phyloP scores from a whole-genome alignment of 2,113 vertebrate species.

The Dipodomys merriami region DNA sequence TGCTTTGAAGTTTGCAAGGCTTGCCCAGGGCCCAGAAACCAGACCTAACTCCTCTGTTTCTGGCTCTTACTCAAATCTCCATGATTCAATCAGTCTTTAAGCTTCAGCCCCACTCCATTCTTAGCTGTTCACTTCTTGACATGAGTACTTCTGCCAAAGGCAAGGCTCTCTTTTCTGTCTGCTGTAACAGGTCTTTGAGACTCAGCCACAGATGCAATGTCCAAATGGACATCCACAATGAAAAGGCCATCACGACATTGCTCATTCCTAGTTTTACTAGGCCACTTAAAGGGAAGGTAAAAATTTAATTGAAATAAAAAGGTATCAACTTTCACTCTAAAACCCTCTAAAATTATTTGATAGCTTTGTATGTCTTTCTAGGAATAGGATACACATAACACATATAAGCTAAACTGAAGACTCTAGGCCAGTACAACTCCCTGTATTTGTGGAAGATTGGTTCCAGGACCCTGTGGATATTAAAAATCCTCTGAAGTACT shows the following conservation, averaged over 20 bases:
- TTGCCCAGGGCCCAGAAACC: conserved; percentile 17
- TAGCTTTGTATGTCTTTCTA: conserved; percentile 12
- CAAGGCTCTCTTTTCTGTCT: background rate
- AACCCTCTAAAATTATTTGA: background rate
- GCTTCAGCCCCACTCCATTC: background rate
- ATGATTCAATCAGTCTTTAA: background rate
- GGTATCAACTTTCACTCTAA: background rate
- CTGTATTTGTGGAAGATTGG: background rate
- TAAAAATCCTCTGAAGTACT: background rate
- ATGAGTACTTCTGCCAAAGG: background rate
- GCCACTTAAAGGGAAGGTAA: background rate
- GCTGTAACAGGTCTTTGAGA: background rate
- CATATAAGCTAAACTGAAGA: background rate
- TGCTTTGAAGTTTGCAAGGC: conserved; percentile 54
- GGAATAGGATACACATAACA: background rate
- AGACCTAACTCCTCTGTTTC: background rate
- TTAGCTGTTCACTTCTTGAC: background rate
- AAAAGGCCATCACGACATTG: background rate
- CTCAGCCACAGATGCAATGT: background rate
- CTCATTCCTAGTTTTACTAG: background rate
- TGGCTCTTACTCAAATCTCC: background rate
- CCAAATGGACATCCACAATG: background rate
- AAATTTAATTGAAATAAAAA: no score
- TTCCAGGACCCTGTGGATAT: background rate
- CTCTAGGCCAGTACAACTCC: background rate